Evolutionary conservation across 2,113 vertebrate genomes (phyloP).

Genomic region (Zosterops lateralis): DNA sequence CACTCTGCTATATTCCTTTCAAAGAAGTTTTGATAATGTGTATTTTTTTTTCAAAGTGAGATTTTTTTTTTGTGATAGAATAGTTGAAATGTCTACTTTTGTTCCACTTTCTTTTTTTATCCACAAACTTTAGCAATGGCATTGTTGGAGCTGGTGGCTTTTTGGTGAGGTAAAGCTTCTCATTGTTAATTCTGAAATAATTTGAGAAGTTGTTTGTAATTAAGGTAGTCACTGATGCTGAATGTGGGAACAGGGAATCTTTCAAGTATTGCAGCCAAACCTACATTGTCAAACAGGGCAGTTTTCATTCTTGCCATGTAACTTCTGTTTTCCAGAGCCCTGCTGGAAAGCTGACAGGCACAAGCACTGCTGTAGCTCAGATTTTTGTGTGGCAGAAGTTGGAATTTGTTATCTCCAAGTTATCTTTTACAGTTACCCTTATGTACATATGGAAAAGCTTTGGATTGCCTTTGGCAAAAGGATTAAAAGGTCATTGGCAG

Average conservation of each 20-base stretch:
- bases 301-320: neutral
- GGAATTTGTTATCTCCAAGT: neutral
- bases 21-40: neutral
- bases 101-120: neutral
- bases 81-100: neutral
- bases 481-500: conserved; percentile 40
- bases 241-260: neutral
- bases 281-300: neutral
- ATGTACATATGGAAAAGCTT: neutral
- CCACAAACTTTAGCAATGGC: neutral
- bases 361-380: neutral
- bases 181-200: neutral
- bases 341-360: neutral
- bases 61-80: neutral
- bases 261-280: neutral
- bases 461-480: conserved; percentile 30
- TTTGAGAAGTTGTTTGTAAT: neutral
- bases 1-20: neutral
- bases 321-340: neutral
- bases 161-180: neutral
- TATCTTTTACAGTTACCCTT: neutral
- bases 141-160: neutral
- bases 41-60: neutral
- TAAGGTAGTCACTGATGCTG: neutral
- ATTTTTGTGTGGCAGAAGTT: neutral